Base-by-base conservation (phyloP, 1,140 invertebrate genomes). In the Pogonomyrmex barbatus region DNA sequence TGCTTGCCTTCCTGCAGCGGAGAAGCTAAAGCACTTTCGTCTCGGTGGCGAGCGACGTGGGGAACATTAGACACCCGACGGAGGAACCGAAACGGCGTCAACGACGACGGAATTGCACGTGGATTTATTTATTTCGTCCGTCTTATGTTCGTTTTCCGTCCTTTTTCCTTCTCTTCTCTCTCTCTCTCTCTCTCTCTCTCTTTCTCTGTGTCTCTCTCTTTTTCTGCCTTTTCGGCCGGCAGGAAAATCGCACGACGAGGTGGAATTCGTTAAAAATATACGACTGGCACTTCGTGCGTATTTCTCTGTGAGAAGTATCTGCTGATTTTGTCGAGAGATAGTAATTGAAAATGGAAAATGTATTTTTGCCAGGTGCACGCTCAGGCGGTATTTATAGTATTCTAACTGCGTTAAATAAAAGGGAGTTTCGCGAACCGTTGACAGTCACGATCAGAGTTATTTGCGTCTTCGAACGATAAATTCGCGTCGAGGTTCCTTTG, bases 11-110 rank as follows among this genome's bases (percentile, higher is more conserved):
- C 58, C 79, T 50, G 78, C 56, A 58, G 62, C 39, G 36, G 79
- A 62, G 30, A n/a, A 56, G 58, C 47, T 14, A 50, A 65, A 90
- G 85, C 78, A 91, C 70, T 83, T 73, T 83, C 86, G 71, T 67
- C 65, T 71, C 45, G 39, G 6, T 36, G 42, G 17, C 63, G 62
- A 33, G 52, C 63, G 56, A 73, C 62, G 56, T 47, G 42, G 24
- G 33, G 45, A 82, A 86, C 85, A 78, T 89, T 85, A 88, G 68
- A 60, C 58, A 79, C 54, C 68, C 45, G 58, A 24, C 45, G 52
- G 17, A 65, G 73, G 47, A 67, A 56, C 82, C 73, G 30, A 85
- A 79, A 36, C 50, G 36, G 33, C 58, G 73, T 85, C 82, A 65
- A 77, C 62, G 56, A 76, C 71, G 54, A 54, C 82, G 47, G 24